phyloP scores from a whole-genome alignment of 2,113 vertebrate genomes.

The Furnarius figulus region DNA sequence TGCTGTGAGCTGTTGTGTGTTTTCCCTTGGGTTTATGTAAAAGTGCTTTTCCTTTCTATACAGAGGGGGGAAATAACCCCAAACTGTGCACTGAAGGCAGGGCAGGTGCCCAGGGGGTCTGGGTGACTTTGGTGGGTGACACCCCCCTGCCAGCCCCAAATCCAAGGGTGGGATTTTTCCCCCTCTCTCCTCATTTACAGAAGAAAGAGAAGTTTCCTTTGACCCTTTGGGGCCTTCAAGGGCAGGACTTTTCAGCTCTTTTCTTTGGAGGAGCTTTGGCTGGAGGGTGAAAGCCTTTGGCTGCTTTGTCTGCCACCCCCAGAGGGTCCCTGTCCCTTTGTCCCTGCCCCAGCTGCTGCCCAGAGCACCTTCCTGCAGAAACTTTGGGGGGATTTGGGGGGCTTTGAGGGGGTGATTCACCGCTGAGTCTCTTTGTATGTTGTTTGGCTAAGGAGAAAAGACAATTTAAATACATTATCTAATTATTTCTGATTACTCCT shows the following conservation, averaged over 20 bases:
- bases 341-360: slow-evolving; percentile 60
- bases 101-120: neutral
- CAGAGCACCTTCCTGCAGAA: neutral
- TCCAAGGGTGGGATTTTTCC: neutral
- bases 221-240: slow-evolving; percentile 50
- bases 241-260: slow-evolving; percentile 40
- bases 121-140: neutral
- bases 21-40: neutral
- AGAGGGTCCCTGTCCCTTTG: slow-evolving; percentile 20
- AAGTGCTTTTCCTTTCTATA: neutral
- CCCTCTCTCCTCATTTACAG: slow-evolving; percentile 36
- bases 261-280: slow-evolving; percentile 4
- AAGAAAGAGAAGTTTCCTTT: slow-evolving; percentile 57
- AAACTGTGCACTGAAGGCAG: neutral
- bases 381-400: neutral
- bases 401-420: neutral
- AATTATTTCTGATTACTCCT: slow-evolving; percentile 43
- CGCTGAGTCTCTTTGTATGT: neutral
- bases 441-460: slow-evolving; percentile 34
- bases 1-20: neutral
- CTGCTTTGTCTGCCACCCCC: slow-evolving; percentile 1
- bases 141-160: neutral
- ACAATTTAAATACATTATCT: slow-evolving; percentile 14
- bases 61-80: neutral
- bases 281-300: neutral